Evolutionary conservation across 2,797 vertebrate genomes (phyloP).

Genomic region (Periparus ater): DNA sequence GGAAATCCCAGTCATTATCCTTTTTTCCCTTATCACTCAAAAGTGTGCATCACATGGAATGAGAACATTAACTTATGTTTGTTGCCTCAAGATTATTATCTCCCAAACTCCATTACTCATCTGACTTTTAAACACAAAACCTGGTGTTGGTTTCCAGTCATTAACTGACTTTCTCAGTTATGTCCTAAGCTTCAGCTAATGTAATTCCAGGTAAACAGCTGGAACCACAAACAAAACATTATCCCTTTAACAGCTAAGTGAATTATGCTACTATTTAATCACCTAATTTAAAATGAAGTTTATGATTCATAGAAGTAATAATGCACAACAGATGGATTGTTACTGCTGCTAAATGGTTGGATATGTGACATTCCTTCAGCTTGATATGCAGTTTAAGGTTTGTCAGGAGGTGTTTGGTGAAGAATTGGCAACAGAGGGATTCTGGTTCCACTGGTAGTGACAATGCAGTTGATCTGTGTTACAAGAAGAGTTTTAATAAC

Average conservation of each 20-base stretch:
- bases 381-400: not conserved
- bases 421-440: not conserved
- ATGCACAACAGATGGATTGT: conserved; percentile 19
- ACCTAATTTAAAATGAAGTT: conserved; percentile 30
- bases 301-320: conserved; percentile 33
- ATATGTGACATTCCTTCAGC: not conserved
- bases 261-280: conserved; percentile 25
- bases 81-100: not conserved
- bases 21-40: not conserved
- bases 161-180: not conserved
- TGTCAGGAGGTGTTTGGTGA: not conserved
- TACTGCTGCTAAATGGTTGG: not conserved
- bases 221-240: conserved; percentile 33
- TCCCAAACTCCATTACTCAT: not conserved
- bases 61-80: not conserved
- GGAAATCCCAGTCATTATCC: not conserved
- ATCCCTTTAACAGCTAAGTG: not conserved
- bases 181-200: not conserved
- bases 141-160: not conserved
- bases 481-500: not conserved
- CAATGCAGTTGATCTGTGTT: not conserved
- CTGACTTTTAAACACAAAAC: not conserved
- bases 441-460: not conserved
- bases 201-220: conserved; percentile 31
- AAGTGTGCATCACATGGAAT: not conserved